Conservation (phyloP, 2,888 invertebrate species). For the Prosapia bicincta region DNA sequence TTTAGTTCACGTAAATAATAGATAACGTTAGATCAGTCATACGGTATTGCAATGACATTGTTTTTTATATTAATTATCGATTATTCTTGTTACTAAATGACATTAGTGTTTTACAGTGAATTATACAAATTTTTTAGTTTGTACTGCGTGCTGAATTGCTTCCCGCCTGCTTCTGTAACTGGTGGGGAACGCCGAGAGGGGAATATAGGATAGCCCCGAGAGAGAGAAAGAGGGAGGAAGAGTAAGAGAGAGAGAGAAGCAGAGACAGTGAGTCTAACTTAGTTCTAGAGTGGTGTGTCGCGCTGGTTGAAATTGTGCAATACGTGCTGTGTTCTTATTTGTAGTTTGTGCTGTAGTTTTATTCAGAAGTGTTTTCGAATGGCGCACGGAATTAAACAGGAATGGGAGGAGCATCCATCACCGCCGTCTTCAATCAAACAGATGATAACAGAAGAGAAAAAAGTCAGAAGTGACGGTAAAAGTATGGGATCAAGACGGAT, state of each 20-base stretch:
- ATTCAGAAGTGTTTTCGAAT: conserved; percentile 40
- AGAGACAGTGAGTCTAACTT: not conserved
- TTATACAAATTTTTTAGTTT: conserved; percentile 1
- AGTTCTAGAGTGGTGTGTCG: conserved; percentile 3
- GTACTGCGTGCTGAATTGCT: not conserved
- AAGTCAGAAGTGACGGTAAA: conserved; percentile 50
- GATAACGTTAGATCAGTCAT: no score
- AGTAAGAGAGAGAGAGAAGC: not conserved
- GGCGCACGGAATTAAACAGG: conserved; percentile 58
- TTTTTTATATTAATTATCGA: no score
- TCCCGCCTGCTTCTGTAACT: conserved; percentile 17
- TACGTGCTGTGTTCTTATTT: not conserved
- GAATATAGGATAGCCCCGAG: conserved; percentile 28
- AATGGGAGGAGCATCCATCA: conserved; percentile 44
- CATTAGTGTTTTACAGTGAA: not conserved
- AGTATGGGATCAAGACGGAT: conserved; percentile 79
- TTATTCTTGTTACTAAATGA: no score
- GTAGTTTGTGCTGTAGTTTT: conserved; percentile 41
- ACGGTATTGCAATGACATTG: no score
- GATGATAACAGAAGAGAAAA: conserved; percentile 45
- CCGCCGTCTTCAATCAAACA: conserved; percentile 36
- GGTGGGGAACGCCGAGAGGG: conserved; percentile 15
- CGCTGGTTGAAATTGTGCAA: conserved; percentile 10
- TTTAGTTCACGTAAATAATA: not conserved
- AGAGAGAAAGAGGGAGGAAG: conserved; percentile 17